Base-by-base conservation (phyloP, 2,113 vertebrate species). In the Lampris megalopsis region DNA sequence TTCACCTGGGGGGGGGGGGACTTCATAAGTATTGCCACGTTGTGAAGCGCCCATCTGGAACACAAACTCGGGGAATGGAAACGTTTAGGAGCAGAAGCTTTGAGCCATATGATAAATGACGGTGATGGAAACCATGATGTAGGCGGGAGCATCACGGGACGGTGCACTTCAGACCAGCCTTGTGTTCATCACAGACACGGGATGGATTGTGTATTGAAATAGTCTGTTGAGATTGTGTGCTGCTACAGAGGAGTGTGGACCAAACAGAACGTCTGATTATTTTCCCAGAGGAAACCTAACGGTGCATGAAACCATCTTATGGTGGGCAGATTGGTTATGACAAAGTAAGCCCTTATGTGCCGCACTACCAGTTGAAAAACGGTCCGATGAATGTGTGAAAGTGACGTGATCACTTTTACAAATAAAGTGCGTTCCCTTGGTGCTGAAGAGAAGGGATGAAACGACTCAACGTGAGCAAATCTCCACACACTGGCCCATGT, bases 401-500 rank as follows among this genome's bases (percentile, higher is more conserved):
- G 43, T 45, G 43, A 7, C 7, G 7, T 7, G 7, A 45, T 45
- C 4, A 45, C 4, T 7, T 45, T 5, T 45, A 4, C 43, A 4
- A 45, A 4, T 45, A 45, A 45, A 7, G 2, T 45, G 7, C 43
- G 43, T 45, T 45, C 43, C 43, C 43, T 45, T 45, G 42, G 3
- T 53, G 24, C 57, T 6, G 53, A 9, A 80, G 43, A 45, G 7
- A 45, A 45, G 43, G 4, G 7, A 1, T 45, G 77, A 67, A 48
- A 68, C 41, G 54, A 70, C 37, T 8, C 24, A 36, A 24, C 63
- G 68, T 49, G 13, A 11, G 24, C 56, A 68, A 45, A 24, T 11
- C 40, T 72, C 7, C 8, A 38, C 6, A 49, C 9, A 24, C 58
- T 52, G 57, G n/a, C 69, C 61, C 40, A 71, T 72, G 59, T 49